Base-by-base conservation (phyloP, 2,888 invertebrate genomes). In the Lepetodrilus schrolli region DNA sequence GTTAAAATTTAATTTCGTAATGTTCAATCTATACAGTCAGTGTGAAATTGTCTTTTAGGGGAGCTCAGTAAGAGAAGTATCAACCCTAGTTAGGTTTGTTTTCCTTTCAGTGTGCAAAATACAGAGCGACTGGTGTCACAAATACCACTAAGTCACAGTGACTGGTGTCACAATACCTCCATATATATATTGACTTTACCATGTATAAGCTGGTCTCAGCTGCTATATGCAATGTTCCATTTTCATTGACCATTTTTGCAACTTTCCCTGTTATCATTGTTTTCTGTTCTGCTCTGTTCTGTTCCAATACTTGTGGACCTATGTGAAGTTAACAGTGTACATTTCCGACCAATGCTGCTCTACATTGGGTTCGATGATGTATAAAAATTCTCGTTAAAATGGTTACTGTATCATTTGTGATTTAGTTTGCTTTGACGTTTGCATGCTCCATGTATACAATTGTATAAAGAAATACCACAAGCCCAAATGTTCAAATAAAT, bases 371-470 rank as follows among this genome's bases (percentile, higher is more conserved):
- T 58, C n/a, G n/a, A 30, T 23, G 58, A 58, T 58, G 58, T 58
- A n/a, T 58, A 58, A 58, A 58, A 58, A 17, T 58, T 26, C 58
- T 58, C 34, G 58, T 58, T 58, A 58, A 13, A 26, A 34, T 58
- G 58, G 26, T 58, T 58, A 58, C 58, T 30, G 34, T 58, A 58
- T 58, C 58, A 58, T 58, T 58, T 58, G 58, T 58, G 58, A 58
- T 58, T 58, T 58, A 58, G 58, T 58, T 58, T 58, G 58, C 58
- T 58, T 58, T 58, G 58, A 26, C 34, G 58, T 58, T 58, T 58
- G 58, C 58, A 58, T 58, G 58, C 58, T 58, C 58, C 34, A 58
- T 58, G 58, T 58, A 58, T 58, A 58, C 58, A 58, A 30, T 30
- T 58, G 58, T 58, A 58, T 30, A 58, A 58, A 58, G 58, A 30